These are phyloP conservation scores for Sterrhoptilus dennistouni DNA, from an alignment of 2,113 vertebrate species.

Conservation along the genomic window DNA sequence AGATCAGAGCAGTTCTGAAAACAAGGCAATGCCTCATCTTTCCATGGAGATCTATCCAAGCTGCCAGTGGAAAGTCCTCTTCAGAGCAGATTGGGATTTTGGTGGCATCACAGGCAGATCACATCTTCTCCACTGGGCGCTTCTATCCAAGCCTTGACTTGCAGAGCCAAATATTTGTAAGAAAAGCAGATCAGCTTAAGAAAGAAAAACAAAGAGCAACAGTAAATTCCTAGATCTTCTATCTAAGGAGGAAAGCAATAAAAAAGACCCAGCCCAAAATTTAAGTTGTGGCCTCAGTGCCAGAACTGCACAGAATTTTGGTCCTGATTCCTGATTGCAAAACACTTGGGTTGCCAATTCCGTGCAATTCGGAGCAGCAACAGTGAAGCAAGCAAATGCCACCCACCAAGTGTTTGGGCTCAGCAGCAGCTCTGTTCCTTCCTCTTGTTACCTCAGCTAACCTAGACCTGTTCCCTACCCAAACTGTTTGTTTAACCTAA, in stretches of 20 bases:
- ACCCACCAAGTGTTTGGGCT: slow-evolving; percentile 47
- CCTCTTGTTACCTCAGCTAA: slow-evolving; percentile 51
- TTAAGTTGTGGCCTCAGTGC: not conserved
- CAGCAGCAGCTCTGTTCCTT: slow-evolving; percentile 28
- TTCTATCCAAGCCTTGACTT: not conserved
- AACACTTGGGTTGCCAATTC: not conserved
- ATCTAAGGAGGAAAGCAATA: not conserved
- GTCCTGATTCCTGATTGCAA: not conserved
- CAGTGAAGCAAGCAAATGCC: slow-evolving; percentile 1
- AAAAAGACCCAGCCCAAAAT: not conserved
- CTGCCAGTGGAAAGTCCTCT: not conserved
- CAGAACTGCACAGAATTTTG: not conserved
- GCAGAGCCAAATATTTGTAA: not conserved
- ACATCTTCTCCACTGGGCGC: not conserved
- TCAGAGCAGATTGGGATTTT: not conserved
- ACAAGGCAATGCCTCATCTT: not conserved
- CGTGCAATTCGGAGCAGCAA: not conserved
- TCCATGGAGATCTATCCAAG: not conserved
- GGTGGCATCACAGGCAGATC: not conserved
- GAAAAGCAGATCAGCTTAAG: not conserved
- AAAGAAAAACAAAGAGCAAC: not conserved
- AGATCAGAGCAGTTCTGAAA: not conserved
- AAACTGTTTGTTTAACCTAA: slow-evolving; percentile 62
- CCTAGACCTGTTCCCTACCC: slow-evolving; percentile 41
- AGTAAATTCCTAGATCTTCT: not conserved